A percentile compares a stretch with the other conserved stretches of the same genome.
phyloP scores from a whole-genome alignment of 2,888 invertebrate genomes.

The Didymodactylos carnosus region DNA sequence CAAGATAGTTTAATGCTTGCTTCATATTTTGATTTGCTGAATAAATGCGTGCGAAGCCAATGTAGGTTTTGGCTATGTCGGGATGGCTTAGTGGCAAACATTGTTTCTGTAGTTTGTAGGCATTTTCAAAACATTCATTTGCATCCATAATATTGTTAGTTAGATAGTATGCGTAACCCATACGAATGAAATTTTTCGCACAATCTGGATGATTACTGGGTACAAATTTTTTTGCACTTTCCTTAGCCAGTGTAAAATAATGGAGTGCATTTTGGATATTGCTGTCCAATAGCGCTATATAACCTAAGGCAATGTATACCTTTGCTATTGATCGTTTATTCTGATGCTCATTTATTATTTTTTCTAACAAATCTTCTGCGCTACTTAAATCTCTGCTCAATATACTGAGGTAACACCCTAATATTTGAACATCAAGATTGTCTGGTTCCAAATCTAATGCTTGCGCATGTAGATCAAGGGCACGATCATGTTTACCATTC shows the following conservation, averaged over 20 bases:
- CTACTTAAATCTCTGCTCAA: neutral
- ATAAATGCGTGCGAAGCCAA: neutral
- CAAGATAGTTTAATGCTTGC: neutral
- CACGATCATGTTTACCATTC: neutral
- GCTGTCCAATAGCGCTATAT: neutral
- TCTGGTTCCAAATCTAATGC: too few relatives aligned
- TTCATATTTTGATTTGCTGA: neutral
- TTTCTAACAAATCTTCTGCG: neutral
- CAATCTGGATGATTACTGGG: neutral
- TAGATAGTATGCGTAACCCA: neutral
- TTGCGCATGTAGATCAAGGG: neutral
- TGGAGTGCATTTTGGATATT: neutral
- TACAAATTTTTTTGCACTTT: neutral
- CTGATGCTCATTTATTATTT: neutral
- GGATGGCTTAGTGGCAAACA: neutral
- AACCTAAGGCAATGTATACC: neutral
- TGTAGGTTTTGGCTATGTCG: neutral
- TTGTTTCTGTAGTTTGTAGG: neutral
- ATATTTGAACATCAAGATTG: neutral
- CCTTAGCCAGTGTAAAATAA: neutral
- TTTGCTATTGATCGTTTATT: neutral
- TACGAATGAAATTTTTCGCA: neutral
- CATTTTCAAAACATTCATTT: neutral
- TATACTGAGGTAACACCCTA: neutral
- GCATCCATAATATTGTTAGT: neutral